Base-by-base conservation (phyloP, 2,888 invertebrate species). In the Epistrophella euchroma region DNA sequence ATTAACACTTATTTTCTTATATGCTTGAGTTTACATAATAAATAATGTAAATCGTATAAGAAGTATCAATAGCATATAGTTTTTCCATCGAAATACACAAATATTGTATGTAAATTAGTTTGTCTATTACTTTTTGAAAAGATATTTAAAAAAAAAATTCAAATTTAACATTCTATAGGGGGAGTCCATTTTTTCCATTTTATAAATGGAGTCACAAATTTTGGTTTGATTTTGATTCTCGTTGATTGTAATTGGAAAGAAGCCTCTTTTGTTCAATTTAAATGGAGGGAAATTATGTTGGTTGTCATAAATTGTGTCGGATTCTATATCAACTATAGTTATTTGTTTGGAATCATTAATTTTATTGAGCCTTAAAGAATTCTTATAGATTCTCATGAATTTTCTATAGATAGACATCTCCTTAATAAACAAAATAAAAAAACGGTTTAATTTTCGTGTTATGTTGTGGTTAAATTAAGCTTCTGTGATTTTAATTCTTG, bases 21-120 rank as follows among this genome's bases (percentile, higher is more conserved):
- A n/a, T 22, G 45, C 28, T n/a, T 45, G n/a, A 70, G 83, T 70
- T 78, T 70, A 62, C 73, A 40, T 47, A 70, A 78, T 73, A 73
- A 83, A 73, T 55, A 73, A 76, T 77, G 50, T 40, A 71, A 71
- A 58, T 71, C 4, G 72, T 70, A 19, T 55, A 55, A 52, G 50
- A 52, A 52, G 52, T 28, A 74, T 62, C 45, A 40, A 15, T 52
- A 50, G 47, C 56, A 56, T 58, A 52, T 58, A 52, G 40, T 52
- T 72, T 55, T 73, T 73, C 56, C 47, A 62, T 74, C 47, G 15
- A 83, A 78, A 75, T 47, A 81, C 80, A 81, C 75, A 75, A 62
- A 81, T 75, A 75, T 70, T 62, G 52, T 81, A 81, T 81, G 80
- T 81, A 81, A 81, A 81, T 81, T 62, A 62, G 80, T 15, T 64